Evolutionary conservation across 2,888 invertebrate species (phyloP).

Genomic region (Noctua comes): DNA sequence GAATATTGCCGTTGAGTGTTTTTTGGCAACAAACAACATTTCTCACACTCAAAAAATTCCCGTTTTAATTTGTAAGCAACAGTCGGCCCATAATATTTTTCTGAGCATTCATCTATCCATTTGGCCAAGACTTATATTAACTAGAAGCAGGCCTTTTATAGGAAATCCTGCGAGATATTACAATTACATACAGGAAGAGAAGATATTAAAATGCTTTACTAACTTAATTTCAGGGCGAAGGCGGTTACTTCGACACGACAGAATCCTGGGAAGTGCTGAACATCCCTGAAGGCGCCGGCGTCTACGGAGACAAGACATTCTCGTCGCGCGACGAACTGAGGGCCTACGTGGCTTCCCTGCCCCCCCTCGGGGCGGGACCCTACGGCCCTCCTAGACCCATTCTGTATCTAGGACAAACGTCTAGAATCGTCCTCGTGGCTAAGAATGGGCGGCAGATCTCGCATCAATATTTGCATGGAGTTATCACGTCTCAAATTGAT

Average conservation of each 20-base stretch:
- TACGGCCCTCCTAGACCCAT: constrained; percentile 67
- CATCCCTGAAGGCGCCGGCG: constrained; percentile 64
- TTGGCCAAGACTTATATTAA: not conserved
- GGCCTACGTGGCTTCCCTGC: constrained; percentile 69
- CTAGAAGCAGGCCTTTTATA: not conserved
- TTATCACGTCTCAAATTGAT: constrained; percentile 73
- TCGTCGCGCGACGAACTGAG: constrained; percentile 74
- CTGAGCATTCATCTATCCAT: not conserved
- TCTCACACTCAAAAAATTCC: not conserved
- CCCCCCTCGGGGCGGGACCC: constrained; percentile 62
- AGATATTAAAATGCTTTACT: not conserved
- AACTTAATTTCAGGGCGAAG: constrained; percentile 79
- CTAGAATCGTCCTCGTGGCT: constrained; percentile 76
- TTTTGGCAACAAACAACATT: not conserved
- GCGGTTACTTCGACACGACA: constrained; percentile 85
- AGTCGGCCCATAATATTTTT: not conserved
- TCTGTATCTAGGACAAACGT: constrained; percentile 66
- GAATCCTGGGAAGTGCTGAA: constrained; percentile 75
- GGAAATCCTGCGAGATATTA: not conserved
- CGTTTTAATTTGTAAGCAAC: not conserved
- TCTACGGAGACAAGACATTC: constrained; percentile 81
- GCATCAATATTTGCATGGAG: constrained; percentile 78
- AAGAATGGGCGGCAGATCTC: constrained; percentile 77
- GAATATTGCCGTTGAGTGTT: not conserved
- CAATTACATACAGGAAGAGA: not conserved